Percentiles rank a stretch among this genome's conserved stretches.
These are phyloP conservation scores for Perognathus longimembris DNA, from an alignment of 2,113 vertebrate genomes.

Conservation along the genomic window DNA sequence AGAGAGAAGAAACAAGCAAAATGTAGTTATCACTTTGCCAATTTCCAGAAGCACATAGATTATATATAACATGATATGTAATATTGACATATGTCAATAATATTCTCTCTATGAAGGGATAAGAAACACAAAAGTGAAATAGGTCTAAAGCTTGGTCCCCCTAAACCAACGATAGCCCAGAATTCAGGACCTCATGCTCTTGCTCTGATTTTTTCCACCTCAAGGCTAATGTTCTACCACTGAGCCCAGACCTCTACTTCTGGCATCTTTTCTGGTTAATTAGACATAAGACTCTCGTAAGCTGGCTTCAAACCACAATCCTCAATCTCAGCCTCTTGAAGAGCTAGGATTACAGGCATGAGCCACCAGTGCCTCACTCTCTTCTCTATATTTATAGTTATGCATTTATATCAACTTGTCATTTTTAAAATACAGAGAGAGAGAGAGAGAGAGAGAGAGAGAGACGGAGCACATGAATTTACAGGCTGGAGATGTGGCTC, in stretches of 20 bases:
- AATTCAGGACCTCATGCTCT: background rate
- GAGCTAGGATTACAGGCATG: no score
- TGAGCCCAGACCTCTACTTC: background rate
- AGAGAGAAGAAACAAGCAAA: slow-evolving; percentile 5
- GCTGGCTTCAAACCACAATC: no score
- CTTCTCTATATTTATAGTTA: background rate
- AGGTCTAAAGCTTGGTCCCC: background rate
- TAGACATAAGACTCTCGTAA: no score
- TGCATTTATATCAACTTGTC: background rate
- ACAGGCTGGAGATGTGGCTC: background rate
- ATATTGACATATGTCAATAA: no score
- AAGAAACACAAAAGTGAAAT: background rate
- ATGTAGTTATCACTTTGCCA: background rate
- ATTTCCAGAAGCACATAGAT: background rate
- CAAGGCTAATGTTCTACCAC: no score
- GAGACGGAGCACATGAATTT: background rate
- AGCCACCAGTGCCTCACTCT: no score
- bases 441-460: no score
- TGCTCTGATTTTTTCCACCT: background rate
- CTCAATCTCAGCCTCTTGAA: no score
- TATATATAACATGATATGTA: background rate
- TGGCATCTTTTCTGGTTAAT: background rate
- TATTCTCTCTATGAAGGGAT: background rate
- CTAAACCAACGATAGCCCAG: background rate
- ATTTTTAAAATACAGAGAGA: no score